phyloP scores from a whole-genome alignment of 1,140 invertebrate genomes.

The Plectrocnemia conspersa region DNA sequence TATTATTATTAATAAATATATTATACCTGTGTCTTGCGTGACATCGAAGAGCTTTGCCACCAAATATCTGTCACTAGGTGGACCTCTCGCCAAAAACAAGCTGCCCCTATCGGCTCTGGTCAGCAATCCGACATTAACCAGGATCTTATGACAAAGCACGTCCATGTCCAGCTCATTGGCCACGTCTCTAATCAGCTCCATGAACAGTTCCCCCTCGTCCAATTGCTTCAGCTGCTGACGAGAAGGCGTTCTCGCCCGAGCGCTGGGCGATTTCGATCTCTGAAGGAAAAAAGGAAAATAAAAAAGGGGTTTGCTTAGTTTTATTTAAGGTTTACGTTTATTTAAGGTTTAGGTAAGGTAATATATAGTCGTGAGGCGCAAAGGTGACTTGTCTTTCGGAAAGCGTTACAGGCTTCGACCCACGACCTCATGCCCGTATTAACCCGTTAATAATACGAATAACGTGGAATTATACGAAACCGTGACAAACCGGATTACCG shows the following conservation, averaged over 20 bases:
- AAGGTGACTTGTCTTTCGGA: neutral
- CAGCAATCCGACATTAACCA: slow-evolving; percentile 83
- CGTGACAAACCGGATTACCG: slow-evolving; percentile 7
- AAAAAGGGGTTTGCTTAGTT: too few species aligned
- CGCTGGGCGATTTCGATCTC: slow-evolving; percentile 55
- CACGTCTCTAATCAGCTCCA: slow-evolving; percentile 90
- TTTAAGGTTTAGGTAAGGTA: too few species aligned
- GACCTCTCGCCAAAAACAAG: slow-evolving; percentile 79
- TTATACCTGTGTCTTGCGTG: slow-evolving; percentile 77
- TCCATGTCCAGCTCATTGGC: slow-evolving; percentile 91
- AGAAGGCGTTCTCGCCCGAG: slow-evolving; percentile 46
- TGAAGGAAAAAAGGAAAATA: slow-evolving; percentile 33
- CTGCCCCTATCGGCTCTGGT: slow-evolving; percentile 83
- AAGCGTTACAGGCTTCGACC: neutral
- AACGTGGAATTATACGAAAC: slow-evolving; percentile 9
- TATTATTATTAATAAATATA: too few species aligned
- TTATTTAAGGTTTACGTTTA: too few species aligned
- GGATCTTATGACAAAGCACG: slow-evolving; percentile 88
- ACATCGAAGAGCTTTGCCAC: slow-evolving; percentile 91
- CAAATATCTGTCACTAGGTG: slow-evolving; percentile 66
- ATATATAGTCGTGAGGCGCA: neutral
- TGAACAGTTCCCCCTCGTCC: slow-evolving; percentile 79
- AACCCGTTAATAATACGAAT: slow-evolving; percentile 27
- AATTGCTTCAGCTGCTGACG: slow-evolving; percentile 58
- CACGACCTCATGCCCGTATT: neutral